Conservation (phyloP, 2,797 vertebrate genomes). For the Sebastes jordani region DNA sequence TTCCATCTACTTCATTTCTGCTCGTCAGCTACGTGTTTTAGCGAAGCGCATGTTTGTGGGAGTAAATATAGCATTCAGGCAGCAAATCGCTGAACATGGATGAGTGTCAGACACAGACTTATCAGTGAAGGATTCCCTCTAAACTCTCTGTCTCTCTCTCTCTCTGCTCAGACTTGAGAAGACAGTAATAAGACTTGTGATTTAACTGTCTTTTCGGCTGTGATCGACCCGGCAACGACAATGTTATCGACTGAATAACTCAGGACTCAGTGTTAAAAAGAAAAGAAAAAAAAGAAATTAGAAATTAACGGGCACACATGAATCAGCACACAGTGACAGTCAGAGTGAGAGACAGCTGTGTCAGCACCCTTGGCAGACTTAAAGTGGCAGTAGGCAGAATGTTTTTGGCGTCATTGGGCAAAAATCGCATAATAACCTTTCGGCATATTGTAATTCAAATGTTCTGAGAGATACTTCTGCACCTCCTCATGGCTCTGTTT, state of each 20-base stretch:
- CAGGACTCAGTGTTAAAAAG: constrained; percentile 12
- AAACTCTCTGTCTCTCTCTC: neutral
- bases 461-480: too few species aligned
- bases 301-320: constrained; percentile 21
- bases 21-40: constrained; percentile 31
- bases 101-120: constrained; percentile 13
- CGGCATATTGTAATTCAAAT: too few species aligned
- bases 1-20: constrained; percentile 40
- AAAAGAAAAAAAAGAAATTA: constrained; percentile 7
- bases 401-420: too few species aligned
- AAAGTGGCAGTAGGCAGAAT: too few species aligned
- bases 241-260: constrained; percentile 39
- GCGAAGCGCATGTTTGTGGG: constrained; percentile 15
- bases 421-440: too few species aligned
- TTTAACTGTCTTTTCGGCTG: constrained; percentile 19
- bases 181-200: constrained; percentile 20
- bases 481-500: too few species aligned
- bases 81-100: constrained; percentile 15
- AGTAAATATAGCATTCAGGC: constrained; percentile 46
- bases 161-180: constrained; percentile 2
- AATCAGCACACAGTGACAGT: constrained; percentile 2
- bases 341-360: neutral
- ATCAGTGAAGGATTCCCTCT: constrained; percentile 16
- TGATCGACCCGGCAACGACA: constrained; percentile 22
- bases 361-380: constrained; percentile 1